These are phyloP conservation scores for Plecotus auritus DNA, from an alignment of 2,113 vertebrate species.

Conservation along the genomic window DNA sequence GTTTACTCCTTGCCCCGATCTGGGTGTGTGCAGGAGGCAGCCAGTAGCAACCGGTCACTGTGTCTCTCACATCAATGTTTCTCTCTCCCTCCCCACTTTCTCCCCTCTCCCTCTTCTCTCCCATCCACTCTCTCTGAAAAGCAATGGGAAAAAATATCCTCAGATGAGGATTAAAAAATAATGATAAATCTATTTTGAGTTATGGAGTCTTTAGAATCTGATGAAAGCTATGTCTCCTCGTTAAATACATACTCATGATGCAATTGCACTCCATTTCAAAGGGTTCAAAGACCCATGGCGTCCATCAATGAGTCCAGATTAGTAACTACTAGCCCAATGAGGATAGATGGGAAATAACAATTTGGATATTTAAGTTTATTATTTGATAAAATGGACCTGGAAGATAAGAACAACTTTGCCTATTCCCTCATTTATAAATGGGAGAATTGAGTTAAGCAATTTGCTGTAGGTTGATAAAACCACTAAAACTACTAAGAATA, in stretches of 20 bases:
- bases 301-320: background rate
- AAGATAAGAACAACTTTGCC: background rate
- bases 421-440: background rate
- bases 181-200: background rate
- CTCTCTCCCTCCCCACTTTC: too few species aligned
- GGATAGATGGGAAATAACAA: background rate
- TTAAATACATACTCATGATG: background rate
- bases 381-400: background rate
- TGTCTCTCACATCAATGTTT: too few species aligned
- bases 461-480: background rate
- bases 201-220: background rate
- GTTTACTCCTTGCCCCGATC: too few species aligned
- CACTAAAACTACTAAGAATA: background rate
- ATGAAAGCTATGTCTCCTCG: background rate
- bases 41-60: too few species aligned
- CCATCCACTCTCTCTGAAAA: too few species aligned
- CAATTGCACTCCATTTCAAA: background rate
- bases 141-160: too few species aligned
- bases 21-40: too few species aligned
- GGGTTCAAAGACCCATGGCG: background rate
- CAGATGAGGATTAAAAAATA: too few species aligned
- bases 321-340: background rate
- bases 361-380: background rate
- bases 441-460: background rate
- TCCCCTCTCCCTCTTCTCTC: too few species aligned